Evolutionary conservation across 2,797 vertebrate genomes (phyloP).

Genomic region (Todus mexicanus): DNA sequence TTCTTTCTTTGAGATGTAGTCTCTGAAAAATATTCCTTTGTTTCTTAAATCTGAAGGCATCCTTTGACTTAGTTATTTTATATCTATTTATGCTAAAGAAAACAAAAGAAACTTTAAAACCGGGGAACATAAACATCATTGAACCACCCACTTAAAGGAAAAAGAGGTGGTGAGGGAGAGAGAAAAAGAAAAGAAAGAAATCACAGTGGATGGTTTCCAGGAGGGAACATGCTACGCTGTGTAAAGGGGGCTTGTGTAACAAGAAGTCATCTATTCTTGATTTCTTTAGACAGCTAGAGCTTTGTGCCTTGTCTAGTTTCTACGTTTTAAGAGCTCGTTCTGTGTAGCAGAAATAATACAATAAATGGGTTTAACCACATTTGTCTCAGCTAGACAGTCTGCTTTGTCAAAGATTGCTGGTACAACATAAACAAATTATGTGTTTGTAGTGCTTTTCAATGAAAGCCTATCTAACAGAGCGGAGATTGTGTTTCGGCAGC

Average conservation of each 20-base stretch:
- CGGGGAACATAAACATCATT: slow-evolving; percentile 69
- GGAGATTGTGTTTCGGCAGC: slow-evolving; percentile 82
- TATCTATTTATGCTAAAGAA: slow-evolving; percentile 44
- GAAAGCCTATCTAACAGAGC: slow-evolving; percentile 79
- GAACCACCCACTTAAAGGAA: slow-evolving; percentile 38
- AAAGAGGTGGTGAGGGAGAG: neutral
- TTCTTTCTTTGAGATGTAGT: slow-evolving; percentile 33
- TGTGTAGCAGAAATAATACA: slow-evolving; percentile 82
- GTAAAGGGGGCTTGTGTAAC: slow-evolving; percentile 87
- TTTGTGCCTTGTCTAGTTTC: slow-evolving; percentile 85
- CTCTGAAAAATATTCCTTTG: slow-evolving; percentile 57
- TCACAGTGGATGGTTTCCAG: slow-evolving; percentile 87
- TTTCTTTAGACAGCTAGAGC: slow-evolving; percentile 84
- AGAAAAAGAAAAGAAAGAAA: slow-evolving; percentile 72
- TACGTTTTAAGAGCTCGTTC: slow-evolving; percentile 79
- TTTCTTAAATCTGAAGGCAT: slow-evolving; percentile 58
- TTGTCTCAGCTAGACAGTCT: slow-evolving; percentile 83
- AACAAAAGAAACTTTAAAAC: slow-evolving; percentile 76
- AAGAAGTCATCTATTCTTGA: slow-evolving; percentile 93
- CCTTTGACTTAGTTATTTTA: slow-evolving; percentile 52
- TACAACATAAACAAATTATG: slow-evolving; percentile 82
- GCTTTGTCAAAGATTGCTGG: slow-evolving; percentile 81
- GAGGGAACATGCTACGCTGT: slow-evolving; percentile 84
- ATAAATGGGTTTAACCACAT: slow-evolving; percentile 82
- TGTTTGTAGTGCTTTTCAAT: slow-evolving; percentile 80